Percentiles rank a stretch among this genome's conserved stretches.
Evolutionary conservation across 2,797 vertebrate species (phyloP).

Genomic region (Thunnus albacares): DNA sequence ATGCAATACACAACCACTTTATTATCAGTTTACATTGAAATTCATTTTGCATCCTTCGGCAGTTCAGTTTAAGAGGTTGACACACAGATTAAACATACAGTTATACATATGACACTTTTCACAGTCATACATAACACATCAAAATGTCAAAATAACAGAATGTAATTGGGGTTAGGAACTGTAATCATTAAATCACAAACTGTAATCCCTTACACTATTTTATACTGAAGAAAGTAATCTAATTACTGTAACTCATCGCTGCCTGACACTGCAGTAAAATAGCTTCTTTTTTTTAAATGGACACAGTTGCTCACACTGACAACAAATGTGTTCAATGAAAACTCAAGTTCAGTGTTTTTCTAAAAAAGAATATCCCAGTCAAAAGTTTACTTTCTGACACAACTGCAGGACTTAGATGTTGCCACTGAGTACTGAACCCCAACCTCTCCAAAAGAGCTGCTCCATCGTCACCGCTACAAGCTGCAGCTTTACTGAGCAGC

Average conservation of each 20-base stretch:
- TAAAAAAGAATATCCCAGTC: background rate
- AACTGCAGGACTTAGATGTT: background rate
- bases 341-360: background rate
- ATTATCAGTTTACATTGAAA: too few relatives aligned
- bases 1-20: too few relatives aligned
- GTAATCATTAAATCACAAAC: background rate
- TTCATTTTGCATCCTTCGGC: too few relatives aligned
- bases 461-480: conserved; percentile 8
- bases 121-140: too few relatives aligned
- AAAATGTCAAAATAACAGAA: background rate
- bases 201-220: background rate
- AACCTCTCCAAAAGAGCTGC: conserved; percentile 4
- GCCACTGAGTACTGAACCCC: conserved; percentile 10
- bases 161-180: background rate
- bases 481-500: conserved; percentile 28
- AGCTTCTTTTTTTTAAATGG: too few relatives aligned
- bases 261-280: too few relatives aligned
- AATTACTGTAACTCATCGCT: accelerated
- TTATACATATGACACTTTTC: too few relatives aligned
- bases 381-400: conserved; percentile 1
- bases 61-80: too few relatives aligned
- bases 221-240: background rate
- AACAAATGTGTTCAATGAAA: too few relatives aligned
- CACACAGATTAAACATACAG: too few relatives aligned
- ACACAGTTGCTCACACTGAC: too few relatives aligned